These are phyloP conservation scores for Cenopis cana DNA, from an alignment of 2,888 invertebrate genomes.

Conservation along the genomic window DNA sequence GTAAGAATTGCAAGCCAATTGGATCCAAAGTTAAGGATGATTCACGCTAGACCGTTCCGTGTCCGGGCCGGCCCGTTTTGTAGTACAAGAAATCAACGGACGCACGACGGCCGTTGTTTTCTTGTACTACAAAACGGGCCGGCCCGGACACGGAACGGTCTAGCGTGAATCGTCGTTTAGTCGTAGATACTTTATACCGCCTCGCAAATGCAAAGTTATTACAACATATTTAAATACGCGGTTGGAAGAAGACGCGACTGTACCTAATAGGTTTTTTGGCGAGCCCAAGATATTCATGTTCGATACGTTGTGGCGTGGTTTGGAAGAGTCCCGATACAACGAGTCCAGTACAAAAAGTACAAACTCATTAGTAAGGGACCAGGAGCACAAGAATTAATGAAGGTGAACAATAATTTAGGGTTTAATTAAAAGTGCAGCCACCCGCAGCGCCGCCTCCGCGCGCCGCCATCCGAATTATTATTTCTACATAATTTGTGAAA, in stretches of 20 bases:
- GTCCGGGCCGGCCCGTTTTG: too few species aligned
- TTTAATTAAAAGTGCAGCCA: slow-evolving; percentile 84
- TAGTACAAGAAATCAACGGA: too few species aligned
- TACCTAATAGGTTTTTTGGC: slow-evolving; percentile 15
- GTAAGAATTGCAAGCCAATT: too few species aligned
- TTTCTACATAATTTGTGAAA: slow-evolving; percentile 82
- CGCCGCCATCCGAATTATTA: slow-evolving; percentile 70
- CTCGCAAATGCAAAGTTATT: neutral
- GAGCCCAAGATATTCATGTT: neutral
- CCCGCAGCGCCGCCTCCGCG: slow-evolving; percentile 73
- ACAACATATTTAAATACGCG: neutral
- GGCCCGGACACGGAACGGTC: too few species aligned
- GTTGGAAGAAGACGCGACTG: neutral
- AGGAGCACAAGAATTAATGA: slow-evolving; percentile 83
- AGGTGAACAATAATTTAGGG: slow-evolving; percentile 85
- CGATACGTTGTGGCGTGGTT: slow-evolving; percentile 43
- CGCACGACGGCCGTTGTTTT: too few species aligned
- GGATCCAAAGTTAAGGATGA: too few species aligned
- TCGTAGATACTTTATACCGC: neutral
- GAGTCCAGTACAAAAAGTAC: slow-evolving; percentile 74
- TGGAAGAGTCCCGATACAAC: slow-evolving; percentile 54
- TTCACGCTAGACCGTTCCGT: too few species aligned
- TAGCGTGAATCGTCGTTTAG: too few species aligned
- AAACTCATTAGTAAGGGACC: slow-evolving; percentile 81
- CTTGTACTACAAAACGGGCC: too few species aligned